Conservation (phyloP, 2,797 vertebrate species). For the Natrix natrix region DNA sequence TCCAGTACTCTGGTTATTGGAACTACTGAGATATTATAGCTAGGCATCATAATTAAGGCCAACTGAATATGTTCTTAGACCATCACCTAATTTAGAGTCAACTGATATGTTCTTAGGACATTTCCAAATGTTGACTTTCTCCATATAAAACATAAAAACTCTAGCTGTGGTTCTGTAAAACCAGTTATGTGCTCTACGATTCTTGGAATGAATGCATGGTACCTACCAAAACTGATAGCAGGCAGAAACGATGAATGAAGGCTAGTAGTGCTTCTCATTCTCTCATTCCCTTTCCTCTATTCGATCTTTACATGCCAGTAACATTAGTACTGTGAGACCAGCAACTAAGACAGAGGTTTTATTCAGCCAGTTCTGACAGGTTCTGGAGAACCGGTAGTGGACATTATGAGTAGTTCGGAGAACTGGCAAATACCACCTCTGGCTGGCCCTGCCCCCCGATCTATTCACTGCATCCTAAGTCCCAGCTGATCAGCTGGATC, state of each 20-base stretch:
- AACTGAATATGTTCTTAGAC: background rate
- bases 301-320: background rate
- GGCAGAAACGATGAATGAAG: background rate
- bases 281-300: background rate
- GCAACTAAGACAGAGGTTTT: background rate
- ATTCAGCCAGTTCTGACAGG: too few species aligned
- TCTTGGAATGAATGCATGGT: background rate
- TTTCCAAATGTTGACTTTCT: background rate
- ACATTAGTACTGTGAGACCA: background rate
- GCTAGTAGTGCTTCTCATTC: background rate
- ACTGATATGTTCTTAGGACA: background rate
- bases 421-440: too few species aligned
- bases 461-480: too few species aligned
- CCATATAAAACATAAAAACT: background rate
- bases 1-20: background rate
- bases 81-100: background rate
- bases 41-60: background rate
- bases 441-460: too few species aligned
- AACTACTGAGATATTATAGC: background rate
- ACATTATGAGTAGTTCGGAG: too few species aligned
- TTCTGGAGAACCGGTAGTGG: too few species aligned
- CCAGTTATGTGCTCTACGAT: background rate
- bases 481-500: too few species aligned
- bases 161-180: background rate
- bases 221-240: background rate